These are phyloP conservation scores for Vanessa atalanta DNA, from an alignment of 1,140 invertebrate species.

Conservation along the genomic window DNA sequence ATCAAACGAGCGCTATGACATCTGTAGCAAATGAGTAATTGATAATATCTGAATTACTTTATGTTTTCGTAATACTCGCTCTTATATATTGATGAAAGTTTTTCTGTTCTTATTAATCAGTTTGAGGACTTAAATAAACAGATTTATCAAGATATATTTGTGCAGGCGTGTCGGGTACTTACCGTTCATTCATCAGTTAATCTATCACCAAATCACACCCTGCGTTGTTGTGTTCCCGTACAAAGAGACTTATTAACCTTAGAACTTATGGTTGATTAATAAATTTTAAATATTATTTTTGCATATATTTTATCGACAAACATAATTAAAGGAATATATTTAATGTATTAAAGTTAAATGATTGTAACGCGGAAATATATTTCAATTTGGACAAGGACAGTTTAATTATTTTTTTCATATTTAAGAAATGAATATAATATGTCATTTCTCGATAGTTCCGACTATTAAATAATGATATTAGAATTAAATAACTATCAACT, in stretches of 20 bases:
- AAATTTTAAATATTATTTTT: too few relatives aligned
- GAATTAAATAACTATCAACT: neutral
- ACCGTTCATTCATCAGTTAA: too few relatives aligned
- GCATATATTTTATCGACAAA: neutral
- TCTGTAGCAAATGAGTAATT: slow-evolving; percentile 39
- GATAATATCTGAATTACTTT: slow-evolving; percentile 24
- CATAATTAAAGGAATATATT: neutral
- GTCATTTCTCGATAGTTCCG: neutral
- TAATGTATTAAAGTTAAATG: neutral
- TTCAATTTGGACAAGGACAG: neutral
- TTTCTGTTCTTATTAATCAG: neutral
- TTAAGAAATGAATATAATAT: neutral
- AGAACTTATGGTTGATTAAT: too few relatives aligned
- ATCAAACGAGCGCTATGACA: slow-evolving; percentile 22
- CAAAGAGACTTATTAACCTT: too few relatives aligned
- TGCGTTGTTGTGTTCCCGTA: too few relatives aligned
- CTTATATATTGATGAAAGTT: neutral
- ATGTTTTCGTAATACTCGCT: slow-evolving; percentile 8
- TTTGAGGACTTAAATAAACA: neutral
- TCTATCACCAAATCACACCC: too few relatives aligned
- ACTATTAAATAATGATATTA: neutral
- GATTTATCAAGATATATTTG: neutral
- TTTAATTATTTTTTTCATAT: neutral
- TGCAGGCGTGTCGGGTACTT: too few relatives aligned
- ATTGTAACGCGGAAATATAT: slow-evolving; percentile 5